Evolutionary conservation across 37 sponge, comb jelly and placozoan species (phyloP).

Genomic region (Theonella swinhoei): DNA sequence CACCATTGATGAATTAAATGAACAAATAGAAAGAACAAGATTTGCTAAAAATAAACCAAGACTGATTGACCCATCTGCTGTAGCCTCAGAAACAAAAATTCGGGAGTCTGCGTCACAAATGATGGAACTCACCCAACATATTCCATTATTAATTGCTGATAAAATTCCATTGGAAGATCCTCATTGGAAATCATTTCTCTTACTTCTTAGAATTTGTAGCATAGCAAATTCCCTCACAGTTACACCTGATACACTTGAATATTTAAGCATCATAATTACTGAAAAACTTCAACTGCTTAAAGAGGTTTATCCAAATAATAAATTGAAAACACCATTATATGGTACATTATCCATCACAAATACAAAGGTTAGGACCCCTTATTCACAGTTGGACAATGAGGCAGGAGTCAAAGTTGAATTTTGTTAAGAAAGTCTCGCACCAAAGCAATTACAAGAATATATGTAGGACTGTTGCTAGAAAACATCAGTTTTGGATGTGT

Average conservation of each 20-base stretch:
- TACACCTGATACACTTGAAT: slow-evolving; percentile 29
- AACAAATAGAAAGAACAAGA: slow-evolving; percentile 10
- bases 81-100: slow-evolving; percentile 2
- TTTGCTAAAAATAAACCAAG: slow-evolving; percentile 24
- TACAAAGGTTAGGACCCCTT: slow-evolving; percentile 42
- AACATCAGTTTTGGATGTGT: slow-evolving; percentile 49
- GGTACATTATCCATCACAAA: slow-evolving; percentile 61
- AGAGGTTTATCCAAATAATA: slow-evolving; percentile 22
- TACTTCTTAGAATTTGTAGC: slow-evolving; percentile 34
- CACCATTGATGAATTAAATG: slow-evolving; percentile 14
- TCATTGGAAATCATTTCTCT: slow-evolving; percentile 46
- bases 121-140: slow-evolving; percentile 13
- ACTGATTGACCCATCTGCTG: not conserved
- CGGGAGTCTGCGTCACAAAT: slow-evolving; percentile 44
- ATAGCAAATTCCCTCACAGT: slow-evolving; percentile 18
- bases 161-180: slow-evolving; percentile 54
- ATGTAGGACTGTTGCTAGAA: slow-evolving; percentile 27
- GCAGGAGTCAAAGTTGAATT: slow-evolving; percentile 57
- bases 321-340: slow-evolving; percentile 46
- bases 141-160: slow-evolving; percentile 49
- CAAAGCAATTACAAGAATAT: slow-evolving; percentile 53
- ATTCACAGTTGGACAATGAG: slow-evolving; percentile 46
- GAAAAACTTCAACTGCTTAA: slow-evolving; percentile 36
- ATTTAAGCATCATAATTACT: slow-evolving; percentile 32
- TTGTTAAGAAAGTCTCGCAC: slow-evolving; percentile 31